Evolutionary conservation across 2,888 invertebrate species (phyloP).

Genomic region (Colostygia pectinataria): DNA sequence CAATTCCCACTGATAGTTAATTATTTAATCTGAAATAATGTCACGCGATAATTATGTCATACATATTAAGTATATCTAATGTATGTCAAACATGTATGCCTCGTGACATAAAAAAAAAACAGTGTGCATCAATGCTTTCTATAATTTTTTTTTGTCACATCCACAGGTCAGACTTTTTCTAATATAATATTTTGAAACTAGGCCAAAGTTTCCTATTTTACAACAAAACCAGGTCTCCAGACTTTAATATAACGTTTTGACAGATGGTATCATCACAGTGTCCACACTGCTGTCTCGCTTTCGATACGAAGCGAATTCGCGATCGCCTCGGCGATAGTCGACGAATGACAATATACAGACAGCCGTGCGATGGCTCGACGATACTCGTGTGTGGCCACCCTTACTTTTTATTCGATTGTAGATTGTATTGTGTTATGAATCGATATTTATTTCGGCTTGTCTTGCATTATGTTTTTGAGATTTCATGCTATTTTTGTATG

Average conservation of each 20-base stretch:
- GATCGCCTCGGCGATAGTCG: conserved; percentile 61
- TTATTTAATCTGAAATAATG: too few species aligned
- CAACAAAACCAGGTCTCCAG: conserved; percentile 17
- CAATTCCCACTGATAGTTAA: too few species aligned
- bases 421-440: conserved; percentile 81
- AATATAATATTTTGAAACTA: neutral
- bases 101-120: too few species aligned
- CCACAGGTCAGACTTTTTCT: too few species aligned
- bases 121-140: too few species aligned
- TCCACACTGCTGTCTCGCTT: conserved; percentile 54
- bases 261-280: conserved; percentile 60
- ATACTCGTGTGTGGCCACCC: conserved; percentile 67
- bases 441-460: conserved; percentile 74
- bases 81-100: too few species aligned
- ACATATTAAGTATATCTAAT: too few species aligned
- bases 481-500: conserved; percentile 37
- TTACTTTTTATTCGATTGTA: conserved; percentile 71
- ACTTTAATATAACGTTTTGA: conserved; percentile 49
- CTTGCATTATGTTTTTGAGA: conserved; percentile 58
- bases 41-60: too few species aligned
- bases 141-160: too few species aligned
- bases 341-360: conserved; percentile 70
- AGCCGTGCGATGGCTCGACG: conserved; percentile 41
- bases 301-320: conserved; percentile 50
- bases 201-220: neutral